Evolutionary conservation across 2,113 vertebrate genomes (phyloP).

Genomic region (Noturus placidus): DNA sequence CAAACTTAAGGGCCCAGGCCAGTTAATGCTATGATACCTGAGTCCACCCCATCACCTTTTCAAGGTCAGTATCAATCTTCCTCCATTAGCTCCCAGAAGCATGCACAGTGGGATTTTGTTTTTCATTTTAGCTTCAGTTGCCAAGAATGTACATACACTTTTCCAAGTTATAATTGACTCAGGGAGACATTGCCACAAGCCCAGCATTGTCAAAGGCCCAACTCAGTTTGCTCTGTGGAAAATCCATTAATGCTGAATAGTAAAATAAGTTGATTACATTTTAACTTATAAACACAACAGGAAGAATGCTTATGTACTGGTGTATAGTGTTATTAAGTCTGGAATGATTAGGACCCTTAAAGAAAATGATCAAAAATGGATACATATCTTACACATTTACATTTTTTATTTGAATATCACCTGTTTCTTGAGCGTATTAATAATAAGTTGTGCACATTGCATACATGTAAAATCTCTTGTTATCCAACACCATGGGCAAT

Average conservation of each 20-base stretch:
- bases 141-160: slow-evolving; percentile 47
- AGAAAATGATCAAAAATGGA: no score
- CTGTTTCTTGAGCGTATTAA: not conserved
- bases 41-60: slow-evolving; percentile 24
- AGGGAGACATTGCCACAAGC: slow-evolving; percentile 18
- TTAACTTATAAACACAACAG: not conserved
- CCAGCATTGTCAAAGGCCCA: slow-evolving; percentile 32
- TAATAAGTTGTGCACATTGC: not conserved
- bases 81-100: slow-evolving; percentile 27
- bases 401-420: no score
- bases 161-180: slow-evolving; percentile 47
- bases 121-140: slow-evolving; percentile 30
- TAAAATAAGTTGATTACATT: not conserved
- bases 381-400: no score
- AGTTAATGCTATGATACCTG: not conserved
- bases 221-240: slow-evolving; percentile 29
- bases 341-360: not conserved
- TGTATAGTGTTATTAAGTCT: not conserved
- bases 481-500: not conserved
- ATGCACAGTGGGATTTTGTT: slow-evolving; percentile 50
- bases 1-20: slow-evolving; percentile 23
- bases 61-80: slow-evolving; percentile 30
- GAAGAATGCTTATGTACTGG: not conserved
- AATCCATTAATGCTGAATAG: not conserved
- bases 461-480: not conserved